Base-by-base conservation (phyloP, 1,140 invertebrate genomes). In the Psilanteris sp. region DNA sequence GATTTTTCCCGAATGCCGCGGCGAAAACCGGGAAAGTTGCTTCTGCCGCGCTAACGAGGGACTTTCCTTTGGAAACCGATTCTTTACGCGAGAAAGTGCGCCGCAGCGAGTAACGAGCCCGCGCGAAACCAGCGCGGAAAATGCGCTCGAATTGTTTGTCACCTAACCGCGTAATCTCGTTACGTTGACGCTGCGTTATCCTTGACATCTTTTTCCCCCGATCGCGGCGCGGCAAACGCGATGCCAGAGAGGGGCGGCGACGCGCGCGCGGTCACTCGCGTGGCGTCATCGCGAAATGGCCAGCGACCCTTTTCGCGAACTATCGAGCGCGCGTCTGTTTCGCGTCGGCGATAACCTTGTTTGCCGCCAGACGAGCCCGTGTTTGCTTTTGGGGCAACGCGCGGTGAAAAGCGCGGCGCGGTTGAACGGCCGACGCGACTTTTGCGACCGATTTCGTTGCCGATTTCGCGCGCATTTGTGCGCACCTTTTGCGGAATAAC, bases 131-230 rank as follows among this genome's bases (percentile, higher is more conserved):
- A 52, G 52, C 54, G 62, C 55, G 72, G 43, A 64, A 73, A 66
- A 64, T 10, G 15, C 26, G 57, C 41, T 41, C 31, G 52, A 32
- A 50, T 31, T 68, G 62, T 68, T 81, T 79, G 78, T 80, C 79
- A 82, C 78, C 81, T 81, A 80, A 81, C 83, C 82, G 79, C 79
- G 82, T 81, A 83, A 81, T 81, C 77, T 79, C 74, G 74, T 79
- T 79, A 81, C 79, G 82, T 80, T 81, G 77, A 70, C 77, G 76
- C 74, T 79, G 62, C 77, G 39, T 64, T 80, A 82, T 85, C 84
- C 84, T 85, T 85, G 84, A 86, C 84, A 86, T 61, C 79, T 78
- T 86, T 84, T 61, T 18, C 55, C 27, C 44, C 37, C n/a, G n/a
- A n/a, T n/a, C n/a, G n/a, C n/a, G n/a, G n/a, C n/a, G n/a, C n/a